These are phyloP conservation scores for Lasius fuliginosus DNA, from an alignment of 2,888 invertebrate genomes.

Conservation along the genomic window DNA sequence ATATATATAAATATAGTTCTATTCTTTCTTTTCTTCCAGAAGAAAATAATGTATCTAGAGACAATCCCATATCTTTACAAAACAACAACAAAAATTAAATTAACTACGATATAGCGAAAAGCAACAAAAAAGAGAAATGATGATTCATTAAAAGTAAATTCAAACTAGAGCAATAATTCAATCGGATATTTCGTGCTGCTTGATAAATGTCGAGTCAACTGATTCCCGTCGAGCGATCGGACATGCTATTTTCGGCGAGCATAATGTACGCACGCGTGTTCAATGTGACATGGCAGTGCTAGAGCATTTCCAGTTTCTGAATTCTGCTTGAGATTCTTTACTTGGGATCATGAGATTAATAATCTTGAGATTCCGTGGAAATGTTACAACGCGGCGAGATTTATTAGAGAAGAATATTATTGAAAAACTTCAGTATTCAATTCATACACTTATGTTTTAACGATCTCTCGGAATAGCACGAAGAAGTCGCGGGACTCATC, in stretches of 20 bases:
- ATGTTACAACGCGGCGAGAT: neutral
- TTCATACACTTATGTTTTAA: neutral
- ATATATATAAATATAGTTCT: too few species aligned
- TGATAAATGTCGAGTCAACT: slow-evolving; percentile 48
- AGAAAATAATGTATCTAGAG: neutral
- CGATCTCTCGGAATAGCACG: neutral
- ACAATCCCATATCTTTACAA: neutral
- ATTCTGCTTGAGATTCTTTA: slow-evolving; percentile 10
- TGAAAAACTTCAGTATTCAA: neutral
- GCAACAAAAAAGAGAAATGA: neutral
- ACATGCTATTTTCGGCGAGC: slow-evolving; percentile 44
- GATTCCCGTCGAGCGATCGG: slow-evolving; percentile 43
- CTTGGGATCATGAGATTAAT: neutral
- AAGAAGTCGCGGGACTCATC: neutral
- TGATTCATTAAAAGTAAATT: slow-evolving; percentile 12
- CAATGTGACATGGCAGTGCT: slow-evolving; percentile 68
- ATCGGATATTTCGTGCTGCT: slow-evolving; percentile 12
- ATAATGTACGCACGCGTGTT: slow-evolving; percentile 56
- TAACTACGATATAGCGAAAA: neutral
- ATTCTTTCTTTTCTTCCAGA: neutral
- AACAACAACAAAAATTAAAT: neutral
- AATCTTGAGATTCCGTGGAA: neutral
- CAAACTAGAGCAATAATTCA: neutral
- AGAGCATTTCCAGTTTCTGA: slow-evolving; percentile 49
- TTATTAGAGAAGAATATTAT: neutral